Conservation (phyloP, 1,140 invertebrate species). For the Cardiocondyla obscurior region DNA sequence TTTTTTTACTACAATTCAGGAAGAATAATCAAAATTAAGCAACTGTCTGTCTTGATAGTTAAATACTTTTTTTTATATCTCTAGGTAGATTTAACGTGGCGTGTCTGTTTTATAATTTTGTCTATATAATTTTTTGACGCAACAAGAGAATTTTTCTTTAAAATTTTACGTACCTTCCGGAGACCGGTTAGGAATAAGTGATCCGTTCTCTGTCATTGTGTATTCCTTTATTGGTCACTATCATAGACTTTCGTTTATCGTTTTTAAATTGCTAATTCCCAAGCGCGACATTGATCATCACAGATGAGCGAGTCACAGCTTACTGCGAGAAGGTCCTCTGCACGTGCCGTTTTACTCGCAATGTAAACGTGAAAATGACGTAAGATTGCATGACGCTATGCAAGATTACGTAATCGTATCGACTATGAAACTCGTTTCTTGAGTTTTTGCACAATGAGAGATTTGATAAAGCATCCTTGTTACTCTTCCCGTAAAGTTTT, state of each 20-base stretch:
- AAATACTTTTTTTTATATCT: background rate
- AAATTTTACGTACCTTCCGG: constrained; percentile 1
- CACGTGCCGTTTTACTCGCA: background rate
- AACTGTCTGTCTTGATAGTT: background rate
- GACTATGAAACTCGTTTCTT: background rate
- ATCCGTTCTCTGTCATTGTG: background rate
- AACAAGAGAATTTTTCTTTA: rapidly evolving
- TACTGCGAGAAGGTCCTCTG: background rate
- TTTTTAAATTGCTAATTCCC: background rate
- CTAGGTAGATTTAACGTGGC: background rate
- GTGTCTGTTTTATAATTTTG: constrained; percentile 4
- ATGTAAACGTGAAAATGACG: background rate
- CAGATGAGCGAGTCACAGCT: background rate
- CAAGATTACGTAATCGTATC: background rate
- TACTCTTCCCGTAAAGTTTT: background rate
- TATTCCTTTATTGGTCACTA: constrained; percentile 21
- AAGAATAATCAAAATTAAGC: background rate
- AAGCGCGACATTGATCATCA: background rate
- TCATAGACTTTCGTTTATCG: background rate
- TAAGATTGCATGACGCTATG: background rate
- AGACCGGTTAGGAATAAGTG: background rate
- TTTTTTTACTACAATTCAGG: no score
- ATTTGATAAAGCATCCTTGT: background rate
- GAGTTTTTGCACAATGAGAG: background rate
- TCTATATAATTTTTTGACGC: background rate